Conservation (phyloP, 2,797 vertebrate species). For the Phalloptychus januarius region DNA sequence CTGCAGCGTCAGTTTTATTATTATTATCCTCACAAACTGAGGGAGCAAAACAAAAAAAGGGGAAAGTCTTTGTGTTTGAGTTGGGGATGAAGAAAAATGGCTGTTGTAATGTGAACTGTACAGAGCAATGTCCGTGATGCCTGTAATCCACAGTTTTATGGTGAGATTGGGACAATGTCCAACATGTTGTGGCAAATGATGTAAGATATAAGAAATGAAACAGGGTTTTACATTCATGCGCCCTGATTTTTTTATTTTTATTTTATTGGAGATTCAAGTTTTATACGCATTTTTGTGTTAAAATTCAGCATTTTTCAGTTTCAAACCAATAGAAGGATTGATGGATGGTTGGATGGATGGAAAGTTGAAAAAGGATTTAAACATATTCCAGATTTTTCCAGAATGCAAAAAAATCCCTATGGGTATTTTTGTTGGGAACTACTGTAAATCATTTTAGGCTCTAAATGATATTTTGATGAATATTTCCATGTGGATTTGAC, state of each 20-base stretch:
- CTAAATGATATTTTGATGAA: not conserved
- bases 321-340: not conserved
- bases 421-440: not conserved
- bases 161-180: not conserved
- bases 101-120: not conserved
- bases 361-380: not conserved
- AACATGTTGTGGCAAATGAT: not conserved
- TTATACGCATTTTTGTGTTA: not conserved
- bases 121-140: not conserved
- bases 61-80: constrained; percentile 27
- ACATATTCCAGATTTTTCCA: not conserved
- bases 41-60: constrained; percentile 72
- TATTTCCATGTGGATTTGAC: not conserved
- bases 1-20: constrained; percentile 67
- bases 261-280: not conserved
- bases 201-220: not conserved
- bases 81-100: constrained; percentile 37
- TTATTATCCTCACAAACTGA: constrained; percentile 44
- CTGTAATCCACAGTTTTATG: not conserved
- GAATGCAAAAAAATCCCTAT: not conserved
- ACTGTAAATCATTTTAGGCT: not conserved
- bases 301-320: not conserved
- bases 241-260: not conserved
- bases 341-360: not conserved
- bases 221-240: not conserved